Conservation (phyloP, 2,797 vertebrate genomes). For the Crypturellus tataupa region DNA sequence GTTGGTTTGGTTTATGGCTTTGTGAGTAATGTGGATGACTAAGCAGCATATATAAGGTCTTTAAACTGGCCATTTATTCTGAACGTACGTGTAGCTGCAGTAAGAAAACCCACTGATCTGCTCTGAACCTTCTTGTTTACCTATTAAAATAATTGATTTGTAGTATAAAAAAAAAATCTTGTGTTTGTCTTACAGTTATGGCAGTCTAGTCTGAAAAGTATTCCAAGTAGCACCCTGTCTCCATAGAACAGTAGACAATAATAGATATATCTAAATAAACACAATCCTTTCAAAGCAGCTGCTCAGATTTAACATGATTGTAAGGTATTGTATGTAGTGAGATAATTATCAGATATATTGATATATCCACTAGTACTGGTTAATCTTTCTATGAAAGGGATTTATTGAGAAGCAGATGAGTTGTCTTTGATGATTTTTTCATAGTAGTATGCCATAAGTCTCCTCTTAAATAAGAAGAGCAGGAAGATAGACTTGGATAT, state of each 20-base stretch:
- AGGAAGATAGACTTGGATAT: background rate
- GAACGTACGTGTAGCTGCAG: background rate
- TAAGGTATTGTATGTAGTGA: background rate
- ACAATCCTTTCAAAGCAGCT: background rate
- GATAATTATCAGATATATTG: background rate
- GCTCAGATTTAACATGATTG: background rate
- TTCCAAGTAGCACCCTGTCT: background rate
- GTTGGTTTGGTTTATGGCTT: background rate
- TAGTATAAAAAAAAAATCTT: background rate
- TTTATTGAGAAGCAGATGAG: background rate
- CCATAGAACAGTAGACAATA: background rate
- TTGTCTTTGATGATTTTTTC: conserved; percentile 6
- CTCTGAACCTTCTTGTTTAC: background rate
- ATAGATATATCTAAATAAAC: background rate
- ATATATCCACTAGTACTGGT: background rate
- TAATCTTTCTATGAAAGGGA: background rate
- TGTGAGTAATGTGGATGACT: background rate
- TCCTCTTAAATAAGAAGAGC: background rate
- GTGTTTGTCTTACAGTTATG: background rate
- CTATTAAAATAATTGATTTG: background rate
- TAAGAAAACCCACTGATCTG: background rate
- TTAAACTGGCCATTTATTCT: conserved; percentile 8
- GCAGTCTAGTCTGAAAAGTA: background rate
- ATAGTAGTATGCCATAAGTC: background rate
- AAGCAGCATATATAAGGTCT: background rate